These are phyloP conservation scores for Ephestia elutella DNA, from an alignment of 1,140 invertebrate genomes.

Conservation along the genomic window DNA sequence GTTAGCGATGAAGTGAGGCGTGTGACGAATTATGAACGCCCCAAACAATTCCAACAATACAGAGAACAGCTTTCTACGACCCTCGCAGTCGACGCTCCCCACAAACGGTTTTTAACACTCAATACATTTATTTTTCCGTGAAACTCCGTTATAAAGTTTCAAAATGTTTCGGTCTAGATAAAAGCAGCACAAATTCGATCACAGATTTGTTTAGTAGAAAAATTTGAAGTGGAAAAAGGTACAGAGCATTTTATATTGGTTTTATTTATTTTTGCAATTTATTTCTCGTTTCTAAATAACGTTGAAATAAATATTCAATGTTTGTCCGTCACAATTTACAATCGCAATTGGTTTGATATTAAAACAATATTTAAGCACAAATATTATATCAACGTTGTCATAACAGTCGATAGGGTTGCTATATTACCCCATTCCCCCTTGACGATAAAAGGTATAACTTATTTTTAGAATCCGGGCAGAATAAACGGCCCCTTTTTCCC, in stretches of 20 bases:
- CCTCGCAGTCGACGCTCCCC: slow-evolving; percentile 31
- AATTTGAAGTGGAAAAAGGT: background rate
- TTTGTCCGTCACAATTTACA: background rate
- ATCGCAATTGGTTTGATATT: background rate
- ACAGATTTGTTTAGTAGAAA: background rate
- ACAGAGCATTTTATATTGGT: background rate
- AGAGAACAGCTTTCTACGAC: slow-evolving; percentile 38
- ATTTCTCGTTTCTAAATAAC: background rate
- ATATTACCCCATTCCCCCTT: background rate
- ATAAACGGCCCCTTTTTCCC: too few relatives aligned
- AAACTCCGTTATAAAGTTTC: slow-evolving; percentile 7
- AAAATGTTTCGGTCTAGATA: slow-evolving; percentile 10
- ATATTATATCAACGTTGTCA: background rate
- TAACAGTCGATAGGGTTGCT: background rate
- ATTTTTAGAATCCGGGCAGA: too few relatives aligned
- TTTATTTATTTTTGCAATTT: background rate
- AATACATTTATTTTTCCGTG: slow-evolving; percentile 37
- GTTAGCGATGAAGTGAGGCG: slow-evolving; percentile 32
- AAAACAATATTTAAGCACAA: background rate
- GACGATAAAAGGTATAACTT: too few relatives aligned
- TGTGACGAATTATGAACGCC: slow-evolving; percentile 55
- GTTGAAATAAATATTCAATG: background rate
- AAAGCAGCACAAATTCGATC: slow-evolving; percentile 2
- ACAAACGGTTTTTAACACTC: slow-evolving; percentile 31
- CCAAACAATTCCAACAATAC: slow-evolving; percentile 55